Percentiles rank a stretch among this genome's conserved stretches.
phyloP scores from a whole-genome alignment of 2,888 invertebrate species.

The Malachius bipustulatus region DNA sequence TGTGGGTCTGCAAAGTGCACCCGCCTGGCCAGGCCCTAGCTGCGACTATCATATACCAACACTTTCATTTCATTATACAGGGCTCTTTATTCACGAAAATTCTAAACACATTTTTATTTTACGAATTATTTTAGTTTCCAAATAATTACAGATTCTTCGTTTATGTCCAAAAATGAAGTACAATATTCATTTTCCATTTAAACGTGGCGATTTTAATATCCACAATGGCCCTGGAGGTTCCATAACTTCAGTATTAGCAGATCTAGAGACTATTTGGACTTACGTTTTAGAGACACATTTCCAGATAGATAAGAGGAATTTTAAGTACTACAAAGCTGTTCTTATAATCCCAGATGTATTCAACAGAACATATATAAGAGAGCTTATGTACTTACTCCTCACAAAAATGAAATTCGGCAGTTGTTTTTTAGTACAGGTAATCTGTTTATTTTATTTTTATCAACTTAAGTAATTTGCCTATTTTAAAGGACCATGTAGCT shows the following conservation, averaged over 20 bases:
- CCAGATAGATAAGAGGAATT: slow-evolving; percentile 55
- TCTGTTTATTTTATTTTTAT: slow-evolving; percentile 16
- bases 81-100: too few relatives aligned
- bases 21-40: too few relatives aligned
- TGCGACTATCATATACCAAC: too few relatives aligned
- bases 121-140: too few relatives aligned
- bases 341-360: slow-evolving; percentile 84
- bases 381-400: slow-evolving; percentile 68
- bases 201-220: slow-evolving; percentile 76
- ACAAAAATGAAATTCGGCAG: slow-evolving; percentile 74
- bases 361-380: slow-evolving; percentile 72
- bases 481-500: slow-evolving; percentile 64
- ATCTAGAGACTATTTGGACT: slow-evolving; percentile 82
- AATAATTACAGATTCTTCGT: slow-evolving; percentile 46
- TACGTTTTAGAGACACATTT: slow-evolving; percentile 65
- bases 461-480: slow-evolving; percentile 16
- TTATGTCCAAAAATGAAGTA: slow-evolving; percentile 59
- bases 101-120: too few relatives aligned
- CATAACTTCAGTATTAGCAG: slow-evolving; percentile 67
- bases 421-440: slow-evolving; percentile 71
- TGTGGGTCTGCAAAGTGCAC: too few relatives aligned
- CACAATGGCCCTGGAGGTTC: slow-evolving; percentile 79
- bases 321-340: slow-evolving; percentile 74
- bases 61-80: too few relatives aligned
- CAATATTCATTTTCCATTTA: slow-evolving; percentile 83